These are phyloP conservation scores for Archips crataeganus DNA, from an alignment of 2,888 invertebrate species.

Conservation along the genomic window DNA sequence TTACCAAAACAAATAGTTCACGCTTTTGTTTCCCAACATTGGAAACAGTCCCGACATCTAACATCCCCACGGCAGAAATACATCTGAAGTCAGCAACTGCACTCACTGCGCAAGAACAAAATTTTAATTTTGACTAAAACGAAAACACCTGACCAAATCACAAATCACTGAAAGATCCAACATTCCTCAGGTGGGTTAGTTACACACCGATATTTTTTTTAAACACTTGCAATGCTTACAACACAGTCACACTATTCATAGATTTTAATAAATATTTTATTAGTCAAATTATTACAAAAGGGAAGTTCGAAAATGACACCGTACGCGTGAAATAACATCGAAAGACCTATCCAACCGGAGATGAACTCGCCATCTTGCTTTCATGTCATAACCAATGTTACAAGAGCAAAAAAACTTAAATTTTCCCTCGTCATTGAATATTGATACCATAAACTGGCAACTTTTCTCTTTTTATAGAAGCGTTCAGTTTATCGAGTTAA, in stretches of 20 bases:
- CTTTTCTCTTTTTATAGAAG: constrained; percentile 28
- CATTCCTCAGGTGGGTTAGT: constrained; percentile 88
- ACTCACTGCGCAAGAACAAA: constrained; percentile 86
- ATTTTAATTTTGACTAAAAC: constrained; percentile 81
- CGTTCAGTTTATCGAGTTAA: not conserved
- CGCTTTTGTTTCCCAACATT: constrained; percentile 84
- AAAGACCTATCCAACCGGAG: constrained; percentile 81
- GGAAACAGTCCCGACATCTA: constrained; percentile 84
- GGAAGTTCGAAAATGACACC: constrained; percentile 72
- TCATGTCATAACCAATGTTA: constrained; percentile 74
- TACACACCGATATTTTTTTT: constrained; percentile 65
- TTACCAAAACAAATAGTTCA: constrained; percentile 86
- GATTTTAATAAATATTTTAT: constrained; percentile 60
- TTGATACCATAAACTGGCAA: constrained; percentile 45
- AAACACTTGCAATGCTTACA: constrained; percentile 59
- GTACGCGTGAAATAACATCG: constrained; percentile 76
- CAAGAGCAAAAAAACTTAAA: constrained; percentile 64
- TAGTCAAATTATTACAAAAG: constrained; percentile 68
- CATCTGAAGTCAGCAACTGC: constrained; percentile 81
- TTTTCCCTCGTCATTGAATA: constrained; percentile 51
- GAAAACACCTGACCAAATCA: constrained; percentile 87
- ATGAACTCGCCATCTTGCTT: constrained; percentile 86
- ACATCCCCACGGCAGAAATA: constrained; percentile 83
- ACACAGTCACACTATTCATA: constrained; percentile 65
- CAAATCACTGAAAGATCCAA: constrained; percentile 87